These are phyloP conservation scores for Bombus huntii DNA, from an alignment of 1,140 invertebrate species.

Conservation along the genomic window DNA sequence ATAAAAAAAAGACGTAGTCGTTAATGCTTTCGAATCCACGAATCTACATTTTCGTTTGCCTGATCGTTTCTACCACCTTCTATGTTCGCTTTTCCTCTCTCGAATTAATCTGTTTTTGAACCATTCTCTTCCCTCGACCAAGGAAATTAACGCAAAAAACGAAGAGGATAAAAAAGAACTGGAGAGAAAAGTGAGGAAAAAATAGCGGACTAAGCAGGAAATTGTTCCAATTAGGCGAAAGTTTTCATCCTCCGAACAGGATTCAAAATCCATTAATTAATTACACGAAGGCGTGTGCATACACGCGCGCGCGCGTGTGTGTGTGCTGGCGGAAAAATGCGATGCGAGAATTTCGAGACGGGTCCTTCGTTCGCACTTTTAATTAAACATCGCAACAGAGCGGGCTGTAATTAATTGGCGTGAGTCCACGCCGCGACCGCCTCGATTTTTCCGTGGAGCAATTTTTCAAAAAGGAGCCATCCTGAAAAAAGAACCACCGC, in stretches of 20 bases:
- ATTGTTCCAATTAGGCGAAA: constrained; percentile 56
- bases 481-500: not conserved
- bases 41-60: constrained; percentile 15
- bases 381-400: constrained; percentile 68
- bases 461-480: constrained; percentile 20
- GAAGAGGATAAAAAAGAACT: not conserved
- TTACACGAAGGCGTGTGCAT: constrained; percentile 35
- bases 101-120: constrained; percentile 58
- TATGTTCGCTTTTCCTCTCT: not conserved
- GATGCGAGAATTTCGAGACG: constrained; percentile 25
- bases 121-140: not conserved
- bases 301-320: not conserved
- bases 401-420: constrained; percentile 64
- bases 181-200: not conserved
- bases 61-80: not conserved
- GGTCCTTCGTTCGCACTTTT: constrained; percentile 64
- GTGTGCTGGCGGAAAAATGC: constrained; percentile 28
- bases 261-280: constrained; percentile 69
- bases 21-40: constrained; percentile 2
- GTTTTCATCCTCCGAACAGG: constrained; percentile 21
- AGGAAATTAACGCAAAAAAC: not conserved
- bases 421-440: not conserved
- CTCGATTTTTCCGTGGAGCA: constrained; percentile 33
- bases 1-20: constrained; percentile 9
- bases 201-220: constrained; percentile 12